Conservation (phyloP, 2,888 invertebrate species). For the Ptilodon capucinus region DNA sequence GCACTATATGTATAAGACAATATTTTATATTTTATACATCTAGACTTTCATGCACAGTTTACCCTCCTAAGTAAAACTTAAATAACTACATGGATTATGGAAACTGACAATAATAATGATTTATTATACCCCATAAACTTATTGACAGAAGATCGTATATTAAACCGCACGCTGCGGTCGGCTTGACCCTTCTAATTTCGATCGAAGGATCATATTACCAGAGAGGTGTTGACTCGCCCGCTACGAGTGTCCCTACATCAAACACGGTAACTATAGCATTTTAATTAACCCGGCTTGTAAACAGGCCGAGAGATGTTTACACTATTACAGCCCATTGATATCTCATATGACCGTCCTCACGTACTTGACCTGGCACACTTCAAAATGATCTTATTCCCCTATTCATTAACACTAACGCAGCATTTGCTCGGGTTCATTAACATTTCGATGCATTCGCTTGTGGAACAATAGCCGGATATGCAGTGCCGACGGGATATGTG, state of each 20-base stretch:
- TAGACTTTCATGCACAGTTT: no score
- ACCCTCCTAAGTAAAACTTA: no score
- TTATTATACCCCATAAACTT: constrained; percentile 13
- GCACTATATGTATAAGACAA: no score
- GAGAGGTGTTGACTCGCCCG: constrained; percentile 64
- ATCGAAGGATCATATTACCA: constrained; percentile 66
- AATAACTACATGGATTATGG: background rate
- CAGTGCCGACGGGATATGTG: constrained; percentile 60
- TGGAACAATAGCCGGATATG: constrained; percentile 70
- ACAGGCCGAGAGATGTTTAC: constrained; percentile 42
- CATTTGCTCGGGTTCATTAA: constrained; percentile 38
- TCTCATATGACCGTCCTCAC: constrained; percentile 30
- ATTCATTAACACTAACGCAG: constrained; percentile 19
- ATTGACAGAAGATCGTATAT: constrained; percentile 35
- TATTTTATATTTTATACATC: no score
- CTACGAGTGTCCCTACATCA: constrained; percentile 57
- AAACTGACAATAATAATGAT: background rate
- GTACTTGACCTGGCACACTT: constrained; percentile 34
- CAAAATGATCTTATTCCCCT: constrained; percentile 25
- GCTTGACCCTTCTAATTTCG: constrained; percentile 60
- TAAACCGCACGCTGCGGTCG: constrained; percentile 63
- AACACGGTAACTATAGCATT: constrained; percentile 55
- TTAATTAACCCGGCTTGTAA: constrained; percentile 60
- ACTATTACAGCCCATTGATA: constrained; percentile 40
- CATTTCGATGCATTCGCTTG: constrained; percentile 46